These are phyloP conservation scores for Zaprionus obscuricornis DNA, from an alignment of 2,888 invertebrate genomes.

Conservation along the genomic window DNA sequence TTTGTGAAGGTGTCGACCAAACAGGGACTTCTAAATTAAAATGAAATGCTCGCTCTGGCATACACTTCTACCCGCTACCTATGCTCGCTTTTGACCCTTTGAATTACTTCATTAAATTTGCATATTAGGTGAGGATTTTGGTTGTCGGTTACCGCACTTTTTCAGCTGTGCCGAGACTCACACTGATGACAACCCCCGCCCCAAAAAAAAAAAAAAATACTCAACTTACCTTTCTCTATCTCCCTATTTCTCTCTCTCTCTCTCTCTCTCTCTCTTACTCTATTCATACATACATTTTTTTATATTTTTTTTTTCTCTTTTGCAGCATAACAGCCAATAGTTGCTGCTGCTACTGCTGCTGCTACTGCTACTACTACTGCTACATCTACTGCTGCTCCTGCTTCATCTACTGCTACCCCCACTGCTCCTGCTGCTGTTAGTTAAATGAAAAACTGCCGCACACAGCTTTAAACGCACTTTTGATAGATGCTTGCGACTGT, in stretches of 20 bases:
- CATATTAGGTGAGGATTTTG: slow-evolving; percentile 78
- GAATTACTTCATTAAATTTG: slow-evolving; percentile 80
- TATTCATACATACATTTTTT: no score
- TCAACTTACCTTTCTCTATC: no score
- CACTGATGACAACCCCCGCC: slow-evolving; percentile 1
- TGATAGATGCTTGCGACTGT: slow-evolving; percentile 29
- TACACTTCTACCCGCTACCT: slow-evolving; percentile 4
- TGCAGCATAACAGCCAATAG: slow-evolving; percentile 4
- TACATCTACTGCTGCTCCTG: slow-evolving; percentile 8
- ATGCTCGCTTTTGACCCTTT: slow-evolving; percentile 48
- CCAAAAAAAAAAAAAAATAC: no score
- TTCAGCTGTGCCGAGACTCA: slow-evolving; percentile 33
- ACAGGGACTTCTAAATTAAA: slow-evolving; percentile 55
- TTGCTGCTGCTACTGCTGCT: slow-evolving; percentile 7
- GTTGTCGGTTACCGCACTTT: slow-evolving; percentile 60
- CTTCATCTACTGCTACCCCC: slow-evolving; percentile 7
- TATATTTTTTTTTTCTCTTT: slow-evolving; percentile 4
- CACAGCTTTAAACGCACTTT: slow-evolving; percentile 27
- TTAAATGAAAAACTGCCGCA: no score
- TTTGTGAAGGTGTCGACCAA: slow-evolving; percentile 44
- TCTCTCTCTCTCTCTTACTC: no score
- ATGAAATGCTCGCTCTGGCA: slow-evolving; percentile 54
- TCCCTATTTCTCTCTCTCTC: no score
- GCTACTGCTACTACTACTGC: slow-evolving; percentile 15
- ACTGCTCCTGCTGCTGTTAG: slow-evolving; percentile 10